Base-by-base conservation (phyloP, 2,113 vertebrate genomes). In the Sisor rabdophorus region DNA sequence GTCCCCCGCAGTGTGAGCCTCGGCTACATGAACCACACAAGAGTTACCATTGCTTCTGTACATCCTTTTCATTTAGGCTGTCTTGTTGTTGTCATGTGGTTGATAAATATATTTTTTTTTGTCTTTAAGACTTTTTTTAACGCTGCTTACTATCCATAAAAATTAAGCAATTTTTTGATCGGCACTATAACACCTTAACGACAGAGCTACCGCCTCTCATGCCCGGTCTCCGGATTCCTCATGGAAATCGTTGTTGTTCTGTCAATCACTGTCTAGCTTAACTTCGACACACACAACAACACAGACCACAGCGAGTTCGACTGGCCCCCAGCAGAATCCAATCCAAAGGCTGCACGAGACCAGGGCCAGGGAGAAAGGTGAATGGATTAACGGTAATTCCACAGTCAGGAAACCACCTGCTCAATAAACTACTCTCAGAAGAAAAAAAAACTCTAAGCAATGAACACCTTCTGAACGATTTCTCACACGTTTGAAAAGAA, bases 361-460 rank as follows among this genome's bases (percentile, higher is more conserved):
- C 52, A 12, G 54, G 32, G n/a, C 36, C 22, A 12, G 32, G 70
- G 44, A 24, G 8, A 55, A 32, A 72, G 54, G 15, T 72, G 70
- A 72, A 58, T 24, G 54, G 70, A 72, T 72, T 54, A 72, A 72
- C 70, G 58, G 30, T 58, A 54, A 58, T 56, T 54, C 54, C 54
- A 58, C 54, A 44, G 30, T 17, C n/a, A 56, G 53, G 20, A 56
- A 58, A 58, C 53, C 54, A 72, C 36, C 30, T 55, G 30, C 53
- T 71, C 52, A 11, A 71, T 56, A 40, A 56, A 36, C 40, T 70
- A 53, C 48, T 50, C 28, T 32, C 48, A 53, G 68, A 50, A 70
- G 13, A 70, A 70, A 53, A 50, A 28, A 0, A 28, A 16, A 47
- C 13, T 2, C n/a, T n/a, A 10, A 71, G 52, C 47, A 67, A 52